Evolutionary conservation across 2,113 vertebrate genomes (phyloP).

Genomic region (Prinia subflava): DNA sequence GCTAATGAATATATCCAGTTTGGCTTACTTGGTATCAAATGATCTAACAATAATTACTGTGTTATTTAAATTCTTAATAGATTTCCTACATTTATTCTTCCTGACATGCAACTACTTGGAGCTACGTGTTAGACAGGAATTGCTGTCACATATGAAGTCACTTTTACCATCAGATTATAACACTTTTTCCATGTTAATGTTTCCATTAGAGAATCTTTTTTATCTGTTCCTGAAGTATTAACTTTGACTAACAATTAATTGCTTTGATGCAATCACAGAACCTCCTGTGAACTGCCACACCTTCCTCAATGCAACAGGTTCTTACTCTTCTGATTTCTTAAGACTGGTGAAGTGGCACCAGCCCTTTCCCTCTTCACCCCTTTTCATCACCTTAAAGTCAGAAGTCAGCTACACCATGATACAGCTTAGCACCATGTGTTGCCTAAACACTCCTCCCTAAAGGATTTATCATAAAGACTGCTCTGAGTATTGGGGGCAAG

Average conservation of each 20-base stretch:
- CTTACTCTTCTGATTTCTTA: neutral
- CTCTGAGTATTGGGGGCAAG: neutral
- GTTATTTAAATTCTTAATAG: neutral
- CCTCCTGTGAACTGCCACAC: neutral
- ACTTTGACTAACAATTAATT: neutral
- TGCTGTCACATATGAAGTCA: neutral
- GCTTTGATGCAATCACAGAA: neutral
- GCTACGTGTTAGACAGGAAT: neutral
- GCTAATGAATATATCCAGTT: neutral
- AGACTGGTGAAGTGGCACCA: neutral
- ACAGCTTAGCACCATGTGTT: neutral
- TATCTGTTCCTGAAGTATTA: neutral
- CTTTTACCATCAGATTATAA: neutral
- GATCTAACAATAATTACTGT: neutral
- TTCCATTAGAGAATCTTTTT: neutral
- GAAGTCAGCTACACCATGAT: neutral
- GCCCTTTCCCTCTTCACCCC: neutral
- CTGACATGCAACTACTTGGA: neutral
- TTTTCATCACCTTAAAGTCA: neutral
- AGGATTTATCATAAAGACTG: neutral
- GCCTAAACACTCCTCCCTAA: neutral
- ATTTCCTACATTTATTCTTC: neutral
- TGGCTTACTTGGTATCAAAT: neutral
- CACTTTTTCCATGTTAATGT: neutral
- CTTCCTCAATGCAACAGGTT: neutral